Evolutionary conservation across 2,797 vertebrate species (phyloP).

Genomic region (Galago senegalensis): DNA sequence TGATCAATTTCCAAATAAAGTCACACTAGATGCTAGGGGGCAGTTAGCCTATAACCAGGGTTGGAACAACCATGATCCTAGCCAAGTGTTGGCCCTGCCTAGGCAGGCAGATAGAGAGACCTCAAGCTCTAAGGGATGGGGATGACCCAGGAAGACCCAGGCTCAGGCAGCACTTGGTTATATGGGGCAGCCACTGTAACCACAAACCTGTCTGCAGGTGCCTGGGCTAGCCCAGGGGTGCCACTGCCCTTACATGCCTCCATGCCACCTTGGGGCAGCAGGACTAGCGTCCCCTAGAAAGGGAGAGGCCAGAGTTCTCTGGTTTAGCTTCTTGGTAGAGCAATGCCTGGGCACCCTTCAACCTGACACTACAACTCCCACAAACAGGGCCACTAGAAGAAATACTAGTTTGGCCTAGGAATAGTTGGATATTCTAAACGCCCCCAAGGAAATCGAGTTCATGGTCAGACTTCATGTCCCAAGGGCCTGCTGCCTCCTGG

Average conservation of each 20-base stretch:
- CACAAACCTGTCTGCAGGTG: not conserved
- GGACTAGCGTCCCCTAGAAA: not conserved
- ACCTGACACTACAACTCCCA: not conserved
- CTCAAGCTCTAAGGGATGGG: not conserved
- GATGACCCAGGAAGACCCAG: not conserved
- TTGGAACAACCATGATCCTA: not conserved
- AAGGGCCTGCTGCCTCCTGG: not conserved
- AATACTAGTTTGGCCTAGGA: not conserved
- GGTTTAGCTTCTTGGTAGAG: not conserved
- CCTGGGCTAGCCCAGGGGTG: not conserved
- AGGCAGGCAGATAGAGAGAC: not conserved
- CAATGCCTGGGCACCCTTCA: not conserved
- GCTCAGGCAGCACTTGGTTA: not conserved
- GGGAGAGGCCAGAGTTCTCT: not conserved
- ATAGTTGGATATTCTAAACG: no score
- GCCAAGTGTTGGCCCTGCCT: not conserved
- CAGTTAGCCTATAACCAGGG: not conserved
- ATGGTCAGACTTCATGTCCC: not conserved
- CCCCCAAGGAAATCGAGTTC: not conserved
- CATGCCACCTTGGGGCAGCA: accelerated
- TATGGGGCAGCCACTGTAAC: not conserved
- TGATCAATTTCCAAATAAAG: not conserved
- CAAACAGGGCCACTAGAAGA: no score
- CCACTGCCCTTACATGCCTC: no score
- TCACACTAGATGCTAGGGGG: not conserved